phyloP scores from a whole-genome alignment of 2,113 vertebrate genomes.

The Hypocryptadius cinnamomeus region DNA sequence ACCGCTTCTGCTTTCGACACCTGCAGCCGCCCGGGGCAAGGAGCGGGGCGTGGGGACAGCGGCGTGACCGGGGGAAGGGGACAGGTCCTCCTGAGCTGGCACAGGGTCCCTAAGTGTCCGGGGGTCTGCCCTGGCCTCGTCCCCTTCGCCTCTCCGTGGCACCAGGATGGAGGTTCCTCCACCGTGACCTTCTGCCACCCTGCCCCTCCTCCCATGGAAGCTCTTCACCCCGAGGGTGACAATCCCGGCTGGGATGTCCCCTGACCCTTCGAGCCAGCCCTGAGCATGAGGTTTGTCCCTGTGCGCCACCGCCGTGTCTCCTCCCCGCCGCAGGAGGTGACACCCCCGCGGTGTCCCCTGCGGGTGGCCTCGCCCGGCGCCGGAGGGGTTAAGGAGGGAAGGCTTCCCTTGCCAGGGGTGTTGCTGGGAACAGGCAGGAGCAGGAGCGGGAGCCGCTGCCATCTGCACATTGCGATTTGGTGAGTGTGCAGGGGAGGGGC shows the following conservation, averaged over 20 bases:
- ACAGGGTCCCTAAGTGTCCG: fast-evolving
- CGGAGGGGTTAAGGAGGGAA: neutral
- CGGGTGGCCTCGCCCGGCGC: neutral
- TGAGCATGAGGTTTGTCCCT: fast-evolving
- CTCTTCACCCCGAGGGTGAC: neutral
- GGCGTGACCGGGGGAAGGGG: neutral
- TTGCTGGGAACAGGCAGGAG: neutral
- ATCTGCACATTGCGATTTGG: slow-evolving; percentile 20
- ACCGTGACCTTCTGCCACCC: fast-evolving
- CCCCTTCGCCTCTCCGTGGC: fast-evolving
- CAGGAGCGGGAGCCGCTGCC: neutral
- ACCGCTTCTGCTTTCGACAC: neutral
- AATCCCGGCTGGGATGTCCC: neutral
- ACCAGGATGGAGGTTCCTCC: fast-evolving
- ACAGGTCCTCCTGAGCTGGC: neutral
- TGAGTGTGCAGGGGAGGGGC: slow-evolving; percentile 36
- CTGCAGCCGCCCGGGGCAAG: fast-evolving
- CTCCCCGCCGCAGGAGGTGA: neutral
- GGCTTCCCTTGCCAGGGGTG: neutral
- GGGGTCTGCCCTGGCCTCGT: neutral
- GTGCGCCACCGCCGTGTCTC: fast-evolving
- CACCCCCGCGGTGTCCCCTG: fast-evolving
- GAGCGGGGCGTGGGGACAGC: neutral
- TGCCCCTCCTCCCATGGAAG: neutral
- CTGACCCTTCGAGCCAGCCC: neutral